These are phyloP conservation scores for Festucalex cinctus DNA, from an alignment of 2,113 vertebrate genomes.

Conservation along the genomic window DNA sequence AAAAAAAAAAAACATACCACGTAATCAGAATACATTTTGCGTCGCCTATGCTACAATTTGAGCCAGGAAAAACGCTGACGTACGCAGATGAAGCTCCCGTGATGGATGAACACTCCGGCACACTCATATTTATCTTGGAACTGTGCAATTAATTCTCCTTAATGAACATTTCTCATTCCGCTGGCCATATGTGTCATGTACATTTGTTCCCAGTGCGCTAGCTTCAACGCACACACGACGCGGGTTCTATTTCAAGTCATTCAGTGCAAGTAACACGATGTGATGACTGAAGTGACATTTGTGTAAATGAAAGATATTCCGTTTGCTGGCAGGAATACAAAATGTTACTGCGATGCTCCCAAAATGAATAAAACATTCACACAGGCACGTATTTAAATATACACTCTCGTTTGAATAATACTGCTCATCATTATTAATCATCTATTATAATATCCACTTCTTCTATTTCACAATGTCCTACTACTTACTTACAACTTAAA, in stretches of 20 bases:
- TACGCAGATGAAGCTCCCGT: conserved; percentile 31
- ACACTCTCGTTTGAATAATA: conserved; percentile 7
- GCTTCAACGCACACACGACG: conserved; percentile 5
- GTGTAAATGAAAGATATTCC: background rate
- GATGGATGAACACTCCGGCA: background rate
- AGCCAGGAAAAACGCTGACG: conserved; percentile 3
- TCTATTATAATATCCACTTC: background rate
- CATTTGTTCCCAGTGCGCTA: conserved; percentile 20
- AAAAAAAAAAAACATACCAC: background rate
- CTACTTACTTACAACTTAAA: background rate
- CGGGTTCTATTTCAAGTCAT: background rate
- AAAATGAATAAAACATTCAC: background rate
- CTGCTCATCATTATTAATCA: conserved; percentile 7
- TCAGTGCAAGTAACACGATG: background rate
- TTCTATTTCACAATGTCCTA: background rate
- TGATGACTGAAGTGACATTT: background rate
- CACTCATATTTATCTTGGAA: background rate
- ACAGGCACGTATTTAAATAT: conserved; percentile 12
- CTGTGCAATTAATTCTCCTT: conserved; percentile 22
- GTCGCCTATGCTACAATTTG: background rate
- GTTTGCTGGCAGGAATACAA: too few relatives aligned
- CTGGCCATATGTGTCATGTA: conserved; percentile 31
- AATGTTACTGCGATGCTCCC: background rate
- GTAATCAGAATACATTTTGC: background rate
- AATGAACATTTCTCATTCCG: conserved; percentile 13